Evolutionary conservation across 2,888 invertebrate species (phyloP), one percentile per base, ranked within the genome.

Genomic region (Endomychus coccineus): DNA sequence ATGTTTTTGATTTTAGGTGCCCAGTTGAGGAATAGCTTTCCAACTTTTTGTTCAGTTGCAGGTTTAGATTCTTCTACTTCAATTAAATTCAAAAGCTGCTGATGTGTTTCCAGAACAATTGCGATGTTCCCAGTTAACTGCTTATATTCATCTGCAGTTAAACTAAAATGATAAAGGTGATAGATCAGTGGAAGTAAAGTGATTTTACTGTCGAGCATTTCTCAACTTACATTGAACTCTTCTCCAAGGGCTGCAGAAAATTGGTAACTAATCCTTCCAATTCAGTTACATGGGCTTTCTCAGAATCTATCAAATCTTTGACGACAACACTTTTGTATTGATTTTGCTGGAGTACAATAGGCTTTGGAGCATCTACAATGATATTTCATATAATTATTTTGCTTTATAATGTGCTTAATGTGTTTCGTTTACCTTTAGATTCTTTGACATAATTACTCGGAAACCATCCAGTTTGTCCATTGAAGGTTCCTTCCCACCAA

Each of bases 401-500:
- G n/a, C n/a, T n/a, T n/a, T n/a, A n/a, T n/a, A n/a, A n/a, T n/a
- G n/a, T n/a, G n/a, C n/a, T n/a, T n/a, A n/a, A n/a, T n/a, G n/a
- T n/a, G n/a, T n/a, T n/a, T n/a, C n/a, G 24, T 24, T 15, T 63
- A 71, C 78, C 73, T 74, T 85, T 87, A 61, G 79, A 80, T 68
- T 94, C 92, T 59, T 85, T 85, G 42, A 94, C 92, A 74, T 95
- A 96, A 70, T 96, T 96, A 60, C 90, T 89, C 43, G 96, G 96
- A 71, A 97, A 97, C 96, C 96, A 97, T 56, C 95, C 96, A 45
- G 96, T 96, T 62, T 87, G 88, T 51, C 89, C 94, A 42, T 83
- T 80, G 30, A 96, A 71, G 5, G 96, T 97, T 9, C 97, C 97
- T 71, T 98, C 98, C 97, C 97, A 98, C 97, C 97, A 97, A 25